Conservation (phyloP, 2,797 vertebrate species). For the Eulemur mongoz region DNA sequence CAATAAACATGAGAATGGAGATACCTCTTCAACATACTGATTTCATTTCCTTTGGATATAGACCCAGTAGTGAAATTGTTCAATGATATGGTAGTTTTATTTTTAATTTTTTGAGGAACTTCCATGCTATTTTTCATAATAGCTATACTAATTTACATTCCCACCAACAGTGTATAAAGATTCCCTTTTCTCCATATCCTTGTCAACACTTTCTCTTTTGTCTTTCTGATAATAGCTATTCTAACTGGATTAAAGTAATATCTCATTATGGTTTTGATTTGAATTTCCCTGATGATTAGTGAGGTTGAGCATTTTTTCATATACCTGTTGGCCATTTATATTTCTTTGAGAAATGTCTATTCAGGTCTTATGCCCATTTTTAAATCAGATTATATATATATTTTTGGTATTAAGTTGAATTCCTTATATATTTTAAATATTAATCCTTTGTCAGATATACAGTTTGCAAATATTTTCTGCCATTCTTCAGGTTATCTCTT, state of each 20-base stretch:
- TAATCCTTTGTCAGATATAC: neutral
- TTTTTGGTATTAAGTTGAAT: neutral
- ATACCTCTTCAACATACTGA: neutral
- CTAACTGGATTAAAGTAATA: neutral
- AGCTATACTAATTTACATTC: neutral
- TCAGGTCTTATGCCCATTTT: neutral
- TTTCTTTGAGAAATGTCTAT: neutral
- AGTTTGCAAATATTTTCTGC: neutral
- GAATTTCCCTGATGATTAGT: neutral
- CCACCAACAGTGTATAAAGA: neutral
- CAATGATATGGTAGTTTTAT: neutral
- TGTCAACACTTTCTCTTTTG: neutral
- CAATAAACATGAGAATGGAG: neutral
- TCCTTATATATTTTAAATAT: neutral
- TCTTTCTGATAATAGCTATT: neutral
- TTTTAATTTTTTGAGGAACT: neutral
- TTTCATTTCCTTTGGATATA: neutral
- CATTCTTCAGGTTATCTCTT: neutral
- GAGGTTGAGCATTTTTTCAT: neutral
- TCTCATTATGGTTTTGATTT: neutral
- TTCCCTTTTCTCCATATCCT: neutral
- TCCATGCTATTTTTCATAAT: neutral
- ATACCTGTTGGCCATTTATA: neutral
- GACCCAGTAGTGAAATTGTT: neutral
- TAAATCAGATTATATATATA: neutral